Percentiles rank a stretch among this genome's conserved stretches.
phyloP scores from a whole-genome alignment of 1,140 invertebrate genomes.

The Drosophila parvula region DNA sequence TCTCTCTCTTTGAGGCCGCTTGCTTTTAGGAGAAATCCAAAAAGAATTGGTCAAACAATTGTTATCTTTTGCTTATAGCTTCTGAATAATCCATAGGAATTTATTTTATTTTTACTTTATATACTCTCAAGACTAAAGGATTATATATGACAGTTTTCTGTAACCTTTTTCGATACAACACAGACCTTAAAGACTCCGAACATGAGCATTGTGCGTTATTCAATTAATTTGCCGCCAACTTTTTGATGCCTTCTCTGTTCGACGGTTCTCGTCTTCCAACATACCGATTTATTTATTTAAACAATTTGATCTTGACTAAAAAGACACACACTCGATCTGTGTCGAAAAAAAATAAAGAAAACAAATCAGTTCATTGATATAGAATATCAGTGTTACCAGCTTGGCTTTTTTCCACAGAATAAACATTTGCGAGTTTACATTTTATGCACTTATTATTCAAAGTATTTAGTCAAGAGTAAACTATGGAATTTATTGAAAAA shows the following conservation, averaged over 20 bases:
- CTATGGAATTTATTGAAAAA: too few relatives aligned
- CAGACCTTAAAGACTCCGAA: not conserved
- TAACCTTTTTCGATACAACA: slow-evolving; percentile 1
- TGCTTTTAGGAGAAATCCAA: too few relatives aligned
- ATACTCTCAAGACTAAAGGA: too few relatives aligned
- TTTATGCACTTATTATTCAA: not conserved
- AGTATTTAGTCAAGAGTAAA: too few relatives aligned
- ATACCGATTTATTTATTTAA: slow-evolving; percentile 76
- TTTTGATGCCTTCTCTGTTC: not conserved
- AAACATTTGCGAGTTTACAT: not conserved
- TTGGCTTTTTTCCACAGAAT: not conserved
- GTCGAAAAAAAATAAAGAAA: slow-evolving; percentile 35
- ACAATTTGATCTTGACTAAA: slow-evolving; percentile 70
- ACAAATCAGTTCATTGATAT: slow-evolving; percentile 64
- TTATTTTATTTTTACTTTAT: too few relatives aligned
- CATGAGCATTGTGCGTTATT: slow-evolving; percentile 4
- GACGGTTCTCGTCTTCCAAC: slow-evolving; percentile 50
- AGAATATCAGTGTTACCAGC: slow-evolving; percentile 13
- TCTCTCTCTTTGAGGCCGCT: too few relatives aligned
- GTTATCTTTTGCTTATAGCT: too few relatives aligned
- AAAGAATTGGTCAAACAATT: too few relatives aligned
- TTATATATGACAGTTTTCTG: too few relatives aligned
- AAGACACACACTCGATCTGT: slow-evolving; percentile 32
- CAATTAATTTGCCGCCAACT: slow-evolving; percentile 26
- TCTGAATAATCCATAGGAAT: too few relatives aligned